These are phyloP conservation scores for Melanophora roralis DNA, from an alignment of 2,888 invertebrate species.

Conservation along the genomic window DNA sequence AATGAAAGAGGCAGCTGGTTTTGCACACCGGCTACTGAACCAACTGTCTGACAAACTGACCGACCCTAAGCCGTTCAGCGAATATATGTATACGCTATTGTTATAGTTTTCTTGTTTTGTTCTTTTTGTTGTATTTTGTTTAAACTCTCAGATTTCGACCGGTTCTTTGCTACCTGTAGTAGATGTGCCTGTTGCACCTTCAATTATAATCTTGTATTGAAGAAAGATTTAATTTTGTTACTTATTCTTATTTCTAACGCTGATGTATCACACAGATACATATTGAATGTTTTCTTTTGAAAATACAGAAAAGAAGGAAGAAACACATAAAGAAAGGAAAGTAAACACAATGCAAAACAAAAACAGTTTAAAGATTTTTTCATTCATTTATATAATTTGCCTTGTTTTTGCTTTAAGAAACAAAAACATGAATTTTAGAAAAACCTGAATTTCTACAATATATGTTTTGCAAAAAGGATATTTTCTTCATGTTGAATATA, in stretches of 20 bases:
- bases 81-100: slow-evolving; percentile 1
- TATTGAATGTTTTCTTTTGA: slow-evolving; percentile 7
- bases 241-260: neutral
- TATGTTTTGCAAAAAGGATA: slow-evolving; percentile 26
- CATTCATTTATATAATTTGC: slow-evolving; percentile 17
- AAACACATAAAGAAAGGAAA: neutral
- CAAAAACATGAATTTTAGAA: neutral
- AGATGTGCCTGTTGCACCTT: neutral
- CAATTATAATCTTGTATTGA: slow-evolving; percentile 40
- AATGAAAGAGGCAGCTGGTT: slow-evolving; percentile 46
- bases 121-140: neutral
- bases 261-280: slow-evolving; percentile 11
- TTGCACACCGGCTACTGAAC: slow-evolving; percentile 6
- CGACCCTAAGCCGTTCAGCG: slow-evolving; percentile 2
- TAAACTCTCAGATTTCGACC: no score
- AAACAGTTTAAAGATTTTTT: slow-evolving; percentile 9
- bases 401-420: slow-evolving; percentile 23
- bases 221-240: slow-evolving; percentile 38
- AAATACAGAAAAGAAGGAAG: no score
- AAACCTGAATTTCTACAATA: slow-evolving; percentile 29
- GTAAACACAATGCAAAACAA: neutral
- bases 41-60: slow-evolving; percentile 4
- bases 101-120: neutral
- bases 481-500: neutral
- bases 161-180: slow-evolving; percentile 41